Evolutionary conservation across 2,888 invertebrate species (phyloP), one percentile per base, ranked within the genome.

Genomic region (Oligia strigilis): DNA sequence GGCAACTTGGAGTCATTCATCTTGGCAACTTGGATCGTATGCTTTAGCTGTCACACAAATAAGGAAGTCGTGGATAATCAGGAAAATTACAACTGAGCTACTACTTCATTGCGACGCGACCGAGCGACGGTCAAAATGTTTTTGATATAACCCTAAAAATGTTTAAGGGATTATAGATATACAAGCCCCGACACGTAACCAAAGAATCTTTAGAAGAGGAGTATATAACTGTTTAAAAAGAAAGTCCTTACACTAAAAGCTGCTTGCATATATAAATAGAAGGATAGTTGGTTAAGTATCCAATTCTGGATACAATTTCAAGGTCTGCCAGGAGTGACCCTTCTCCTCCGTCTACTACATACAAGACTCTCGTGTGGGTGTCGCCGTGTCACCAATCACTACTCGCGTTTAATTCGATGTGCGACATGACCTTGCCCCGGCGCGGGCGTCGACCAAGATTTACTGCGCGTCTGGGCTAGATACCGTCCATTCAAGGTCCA

Each of bases 361-460:
- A 29, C 17, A 19, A 23, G 60, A 75, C 19, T 40, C 0, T 67
- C 46, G 75, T 71, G 87, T 87, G 87, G 85, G 87, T 87, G 81
- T 72, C 70, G 49, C 55, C 71, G 72, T 75, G 81, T 81, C 85
- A 81, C 86, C 88, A 90, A 90, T 90, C 89, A 84, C 76, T 60
- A 84, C 72, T 80, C 72, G 78, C 78, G 74, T 74, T 79, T 81
- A 82, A 85, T 86, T 89, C 88, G 87, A 89, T 88, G 87, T 81
- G 79, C 69, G 81, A 78, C 77, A 73, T 79, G 83, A 88, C 91
- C 91, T 90, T 91, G 83, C 75, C 82, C 80, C 40, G 55, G 67
- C 66, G 75, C 80, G 36, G 55, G 67, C 66, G 75, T 71, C 78
- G 72, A 55, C 77, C 69, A 81, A 82, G 87, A 89, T 89, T 89